Conservation (phyloP, 2,113 vertebrate species). For the Conger conger region DNA sequence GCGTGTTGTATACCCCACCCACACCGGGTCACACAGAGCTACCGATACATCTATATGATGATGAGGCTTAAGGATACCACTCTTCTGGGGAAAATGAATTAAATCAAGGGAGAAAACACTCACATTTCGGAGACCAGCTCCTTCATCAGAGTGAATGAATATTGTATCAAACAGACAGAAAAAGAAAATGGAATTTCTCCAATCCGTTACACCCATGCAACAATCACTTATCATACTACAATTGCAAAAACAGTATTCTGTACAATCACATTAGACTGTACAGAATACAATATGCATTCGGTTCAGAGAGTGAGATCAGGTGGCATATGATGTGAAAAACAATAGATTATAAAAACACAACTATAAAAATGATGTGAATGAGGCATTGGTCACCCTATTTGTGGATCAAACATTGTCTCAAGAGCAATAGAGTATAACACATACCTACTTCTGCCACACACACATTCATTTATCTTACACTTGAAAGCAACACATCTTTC, state of each 20-base stretch:
- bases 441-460: neutral
- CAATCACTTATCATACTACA: too few species aligned
- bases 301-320: neutral
- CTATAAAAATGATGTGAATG: neutral
- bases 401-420: neutral
- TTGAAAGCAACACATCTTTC: neutral
- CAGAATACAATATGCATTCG: neutral
- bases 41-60: conserved; percentile 14
- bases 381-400: neutral
- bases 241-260: neutral
- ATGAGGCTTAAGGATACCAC: too few species aligned
- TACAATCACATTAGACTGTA: neutral
- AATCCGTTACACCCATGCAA: too few species aligned
- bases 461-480: neutral
- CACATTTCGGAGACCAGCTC: too few species aligned
- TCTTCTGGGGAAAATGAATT: too few species aligned
- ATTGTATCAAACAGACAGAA: too few species aligned
- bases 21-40: conserved; percentile 35
- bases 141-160: too few species aligned
- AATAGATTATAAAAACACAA: too few species aligned
- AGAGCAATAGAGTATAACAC: neutral
- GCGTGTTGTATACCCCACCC: conserved; percentile 1
- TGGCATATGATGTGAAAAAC: neutral
- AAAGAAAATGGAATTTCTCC: too few species aligned
- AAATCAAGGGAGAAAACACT: too few species aligned